Evolutionary conservation across 2,888 invertebrate species (phyloP).

Genomic region (Asteroscopus sphinx): DNA sequence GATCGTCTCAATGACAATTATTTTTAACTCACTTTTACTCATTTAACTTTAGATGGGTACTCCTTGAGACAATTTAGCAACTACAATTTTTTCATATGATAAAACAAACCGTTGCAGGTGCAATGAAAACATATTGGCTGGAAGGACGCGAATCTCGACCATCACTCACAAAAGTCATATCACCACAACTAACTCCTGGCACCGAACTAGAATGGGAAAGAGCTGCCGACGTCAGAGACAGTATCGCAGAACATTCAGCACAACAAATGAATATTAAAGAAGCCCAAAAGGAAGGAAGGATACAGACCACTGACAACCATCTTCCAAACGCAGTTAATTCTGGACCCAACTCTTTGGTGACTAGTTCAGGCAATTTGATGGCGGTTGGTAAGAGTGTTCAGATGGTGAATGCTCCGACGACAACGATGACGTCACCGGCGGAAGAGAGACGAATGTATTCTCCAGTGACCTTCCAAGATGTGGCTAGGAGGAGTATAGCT

Average conservation of each 20-base stretch:
- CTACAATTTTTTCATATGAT: constrained; percentile 7
- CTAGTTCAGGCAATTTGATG: constrained; percentile 63
- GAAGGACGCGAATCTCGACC: constrained; percentile 92
- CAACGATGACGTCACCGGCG: constrained; percentile 80
- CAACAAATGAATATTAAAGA: constrained; percentile 77
- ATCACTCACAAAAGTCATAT: constrained; percentile 84
- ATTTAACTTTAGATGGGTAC: background rate
- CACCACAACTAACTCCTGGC: constrained; percentile 80
- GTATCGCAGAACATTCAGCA: constrained; percentile 84
- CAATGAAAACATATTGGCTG: constrained; percentile 97
- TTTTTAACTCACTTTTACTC: too few species aligned
- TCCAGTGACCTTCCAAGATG: constrained; percentile 95
- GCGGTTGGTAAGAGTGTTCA: constrained; percentile 58
- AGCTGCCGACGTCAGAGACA: constrained; percentile 82
- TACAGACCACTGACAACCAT: constrained; percentile 51
- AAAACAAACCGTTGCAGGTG: constrained; percentile 82
- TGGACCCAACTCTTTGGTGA: constrained; percentile 69
- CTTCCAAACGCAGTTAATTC: constrained; percentile 71
- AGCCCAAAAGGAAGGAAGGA: constrained; percentile 26
- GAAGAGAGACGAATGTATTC: constrained; percentile 94
- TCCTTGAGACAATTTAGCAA: background rate
- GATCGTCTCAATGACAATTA: too few species aligned
- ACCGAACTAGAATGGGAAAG: constrained; percentile 85
- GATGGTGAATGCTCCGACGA: constrained; percentile 46
- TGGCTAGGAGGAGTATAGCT: constrained; percentile 94